Base-by-base conservation (phyloP, 1,140 invertebrate genomes). In the Drosophila pseudoobscura region DNA sequence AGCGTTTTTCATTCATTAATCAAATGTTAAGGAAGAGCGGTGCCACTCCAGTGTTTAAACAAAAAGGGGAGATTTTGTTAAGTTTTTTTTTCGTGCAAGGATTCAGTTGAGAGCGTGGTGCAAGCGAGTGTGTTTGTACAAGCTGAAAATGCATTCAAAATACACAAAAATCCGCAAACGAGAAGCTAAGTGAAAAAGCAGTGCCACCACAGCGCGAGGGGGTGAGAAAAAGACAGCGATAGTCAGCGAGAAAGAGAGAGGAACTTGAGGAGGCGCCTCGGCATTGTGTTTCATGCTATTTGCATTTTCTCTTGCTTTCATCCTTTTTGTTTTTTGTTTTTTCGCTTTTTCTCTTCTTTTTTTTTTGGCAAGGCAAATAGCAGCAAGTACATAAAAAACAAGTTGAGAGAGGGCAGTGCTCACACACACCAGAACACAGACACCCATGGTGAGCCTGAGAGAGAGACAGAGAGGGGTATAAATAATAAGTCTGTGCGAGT, bases 141-240 rank as follows among this genome's bases (percentile, higher is more conserved):
- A 78, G 82, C 73, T 80, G 83, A 87, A 85, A 87, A 87, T 88
- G 83, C 82, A 85, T 85, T 85, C 87, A 87, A 85, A 85, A 85
- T 80, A 85, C 72, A 85, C 82, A 87, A 82, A 85, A 85, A 87
- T 85, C 83, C 83, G 59, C 78, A 61, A 39, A 53, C 58, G 69
- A 82, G 54, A 55, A 87, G 83, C 74, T 87, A 88, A 85, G 82
- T 85, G 82, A 88, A 87, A 84, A 85, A 75, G 60, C 80, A 50
- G 35, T 13, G 4, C 35, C 35, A 13, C 35, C 35, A 39, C 4
- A 59, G 70, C 59, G 5, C 3, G 24, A 26, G 49, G 46, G 66
- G 26, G 53, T 15, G 20, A 13, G 39, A 50, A 17, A 31, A 22
- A 9, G 29, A 58, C 44, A 58, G 45, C 9, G 15, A n/a, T 17